Evolutionary conservation across 2,888 invertebrate genomes (phyloP), one percentile per base, ranked within the genome.

Genomic region (Phengaris alcon): DNA sequence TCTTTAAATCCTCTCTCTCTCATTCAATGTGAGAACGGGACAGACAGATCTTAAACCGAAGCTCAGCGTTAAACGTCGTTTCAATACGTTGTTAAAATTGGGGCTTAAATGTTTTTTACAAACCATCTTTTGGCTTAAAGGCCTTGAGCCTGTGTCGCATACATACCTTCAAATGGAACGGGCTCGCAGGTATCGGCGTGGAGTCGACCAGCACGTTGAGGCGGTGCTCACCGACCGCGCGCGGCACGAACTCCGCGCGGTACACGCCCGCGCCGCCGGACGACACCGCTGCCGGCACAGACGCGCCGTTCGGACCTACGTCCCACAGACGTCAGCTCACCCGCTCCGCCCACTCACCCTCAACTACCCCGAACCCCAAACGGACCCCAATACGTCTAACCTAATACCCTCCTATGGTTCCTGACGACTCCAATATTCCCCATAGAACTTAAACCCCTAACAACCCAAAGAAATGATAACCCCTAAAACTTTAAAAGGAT

Each of bases 281-380:
- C 84, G 97, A 96, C 79, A 98, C 97, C 88, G 97, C 97, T 80
- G 97, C 97, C 77, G 97, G 97, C 82, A 98, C 97, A 79, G 97
- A 96, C 90, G 97, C 97, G 84, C 97, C 98, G 87, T 97, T 97
- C 82, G 98, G 98, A 94, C 98, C 98, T 98, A 94, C 86, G 84
- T 80, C 84, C 83, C 81, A 82, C 79, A 84, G 80, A 81, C 81
- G 88, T 91, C 89, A 91, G 90, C 90, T 89, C 87, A 83, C 88
- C 89, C 89, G 88, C 90, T 87, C 84, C 88, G 90, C 91, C 90
- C 90, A 87, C 87, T 85, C 86, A 76, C 79, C 81, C 79, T 80
- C 35, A 35, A 35, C 81, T 81, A 79, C 59, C 59, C 48, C 8
- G 3, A 74, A 74, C 54, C 72, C 48, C 69, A 75, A 76, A 22